Base-by-base conservation (phyloP, 2,888 invertebrate species). In the Brenthis daphne region DNA sequence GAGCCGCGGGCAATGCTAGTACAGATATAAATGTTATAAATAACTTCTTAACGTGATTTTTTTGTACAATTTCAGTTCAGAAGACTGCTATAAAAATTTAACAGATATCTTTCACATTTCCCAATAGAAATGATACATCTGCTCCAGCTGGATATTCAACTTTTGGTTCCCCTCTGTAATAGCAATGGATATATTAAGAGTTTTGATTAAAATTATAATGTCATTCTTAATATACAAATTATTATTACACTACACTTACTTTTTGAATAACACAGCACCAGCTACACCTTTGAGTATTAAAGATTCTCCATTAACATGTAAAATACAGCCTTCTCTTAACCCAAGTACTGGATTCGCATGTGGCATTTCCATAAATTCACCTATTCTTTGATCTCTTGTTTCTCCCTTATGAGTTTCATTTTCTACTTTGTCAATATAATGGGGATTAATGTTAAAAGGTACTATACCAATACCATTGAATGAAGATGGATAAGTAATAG, bases 371-470 rank as follows among this genome's bases (percentile, higher is more conserved):
- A 95, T 90, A 84, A 95, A 97, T 84, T 97, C 95, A 48, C 79
- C 75, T 70, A 97, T 95, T 77, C 97, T 93, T 79, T 96, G 94
- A 79, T 96, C 96, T 76, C 97, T 93, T 3, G 97, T 96, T 87
- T 97, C 97, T 14, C 97, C 97, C 89, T 95, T 96, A 82, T 97
- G 97, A 54, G 85, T 95, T 57, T 93, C 93, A 76, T 85, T 93
- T 12, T 91, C 87, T 75, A 94, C 92, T 37, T 93, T 85, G 74
- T 97, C 97, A 75, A 96, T 85, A 81, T 96, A 97, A 85, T 97
- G 97, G 12, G 97, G 96, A 85, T 97, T 97, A 70, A 97, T 97
- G 83, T 97, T 97, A 83, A 97, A 97, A 5, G 96, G 96, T 14
- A 97, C 94, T 66, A 97, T 90, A 51, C 93, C 92, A 57, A 97